These are phyloP conservation scores for Sanderia malayensis DNA, from an alignment of 30 jellyfish, hydroid and myxozoan species.

Conservation along the genomic window DNA sequence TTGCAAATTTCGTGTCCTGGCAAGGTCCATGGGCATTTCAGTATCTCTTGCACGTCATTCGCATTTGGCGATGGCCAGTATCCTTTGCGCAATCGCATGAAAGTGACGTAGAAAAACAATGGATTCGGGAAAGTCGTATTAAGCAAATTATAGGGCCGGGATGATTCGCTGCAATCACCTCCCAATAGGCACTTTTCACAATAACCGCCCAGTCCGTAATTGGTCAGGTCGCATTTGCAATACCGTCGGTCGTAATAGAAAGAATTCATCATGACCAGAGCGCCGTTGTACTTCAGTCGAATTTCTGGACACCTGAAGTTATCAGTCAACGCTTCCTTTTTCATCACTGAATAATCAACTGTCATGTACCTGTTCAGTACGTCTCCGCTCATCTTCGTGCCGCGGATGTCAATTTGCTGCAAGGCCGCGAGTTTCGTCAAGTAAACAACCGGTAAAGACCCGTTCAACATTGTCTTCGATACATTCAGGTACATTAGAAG, in stretches of 20 bases:
- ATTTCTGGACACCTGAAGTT: slow-evolving; percentile 47
- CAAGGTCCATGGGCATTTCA: slow-evolving; percentile 53
- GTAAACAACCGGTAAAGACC: slow-evolving; percentile 39
- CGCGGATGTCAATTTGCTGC: slow-evolving; percentile 40
- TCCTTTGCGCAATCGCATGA: slow-evolving; percentile 30
- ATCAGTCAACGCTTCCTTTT: slow-evolving; percentile 4
- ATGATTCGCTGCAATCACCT: slow-evolving; percentile 26
- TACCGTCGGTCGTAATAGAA: slow-evolving; percentile 39
- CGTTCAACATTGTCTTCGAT: slow-evolving; percentile 20
- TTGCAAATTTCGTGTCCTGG: slow-evolving; percentile 41
- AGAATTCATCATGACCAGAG: slow-evolving; percentile 32
- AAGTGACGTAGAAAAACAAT: neutral
- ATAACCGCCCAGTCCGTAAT: slow-evolving; percentile 64
- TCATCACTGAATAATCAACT: slow-evolving; percentile 22
- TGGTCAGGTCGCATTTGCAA: slow-evolving; percentile 48
- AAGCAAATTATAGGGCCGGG: neutral
- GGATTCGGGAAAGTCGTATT: neutral
- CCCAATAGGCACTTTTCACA: slow-evolving; percentile 57
- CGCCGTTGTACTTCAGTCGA: slow-evolving; percentile 34
- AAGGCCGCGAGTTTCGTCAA: slow-evolving; percentile 29
- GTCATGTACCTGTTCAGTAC: slow-evolving; percentile 19
- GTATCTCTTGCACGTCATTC: neutral
- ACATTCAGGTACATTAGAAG: slow-evolving; percentile 34
- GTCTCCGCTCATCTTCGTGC: slow-evolving; percentile 50
- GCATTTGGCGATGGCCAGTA: slow-evolving; percentile 52